phyloP scores from a whole-genome alignment of 2,797 vertebrate species.

The Arremon aurantiirostris region DNA sequence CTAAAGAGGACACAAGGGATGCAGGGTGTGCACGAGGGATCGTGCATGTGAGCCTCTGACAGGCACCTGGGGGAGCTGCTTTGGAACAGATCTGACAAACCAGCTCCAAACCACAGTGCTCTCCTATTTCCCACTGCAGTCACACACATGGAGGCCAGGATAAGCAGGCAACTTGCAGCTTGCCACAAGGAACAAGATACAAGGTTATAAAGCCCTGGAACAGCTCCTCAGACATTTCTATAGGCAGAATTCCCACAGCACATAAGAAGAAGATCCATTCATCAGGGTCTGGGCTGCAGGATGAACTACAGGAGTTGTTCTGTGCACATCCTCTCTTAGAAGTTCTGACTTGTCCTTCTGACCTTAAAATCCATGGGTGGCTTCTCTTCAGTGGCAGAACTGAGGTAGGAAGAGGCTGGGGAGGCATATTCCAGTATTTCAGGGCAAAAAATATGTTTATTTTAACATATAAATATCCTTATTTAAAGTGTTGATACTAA shows the following conservation, averaged over 20 bases:
- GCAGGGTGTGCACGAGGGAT: not conserved
- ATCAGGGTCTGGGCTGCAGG: not conserved
- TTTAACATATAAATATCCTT: slow-evolving; percentile 10
- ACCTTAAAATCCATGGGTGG: not conserved
- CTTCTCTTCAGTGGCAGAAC: slow-evolving; percentile 3
- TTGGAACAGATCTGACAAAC: not conserved
- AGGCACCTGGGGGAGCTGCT: not conserved
- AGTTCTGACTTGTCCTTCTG: not conserved
- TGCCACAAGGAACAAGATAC: not conserved
- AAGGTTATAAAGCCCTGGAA: not conserved
- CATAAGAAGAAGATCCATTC: not conserved
- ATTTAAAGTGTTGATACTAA: not conserved
- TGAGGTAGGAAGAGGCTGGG: not conserved
- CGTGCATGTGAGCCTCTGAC: not conserved
- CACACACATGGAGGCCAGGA: not conserved
- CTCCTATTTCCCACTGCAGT: not conserved
- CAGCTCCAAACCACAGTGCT: not conserved
- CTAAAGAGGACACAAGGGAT: not conserved
- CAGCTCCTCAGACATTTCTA: not conserved
- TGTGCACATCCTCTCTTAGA: not conserved
- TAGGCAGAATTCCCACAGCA: not conserved
- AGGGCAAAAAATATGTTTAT: slow-evolving; percentile 17
- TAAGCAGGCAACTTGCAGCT: not conserved
- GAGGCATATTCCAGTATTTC: not conserved
- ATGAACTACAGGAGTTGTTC: not conserved